Conservation (phyloP, 23 tunicate species). For the Ascidia mentula region DNA sequence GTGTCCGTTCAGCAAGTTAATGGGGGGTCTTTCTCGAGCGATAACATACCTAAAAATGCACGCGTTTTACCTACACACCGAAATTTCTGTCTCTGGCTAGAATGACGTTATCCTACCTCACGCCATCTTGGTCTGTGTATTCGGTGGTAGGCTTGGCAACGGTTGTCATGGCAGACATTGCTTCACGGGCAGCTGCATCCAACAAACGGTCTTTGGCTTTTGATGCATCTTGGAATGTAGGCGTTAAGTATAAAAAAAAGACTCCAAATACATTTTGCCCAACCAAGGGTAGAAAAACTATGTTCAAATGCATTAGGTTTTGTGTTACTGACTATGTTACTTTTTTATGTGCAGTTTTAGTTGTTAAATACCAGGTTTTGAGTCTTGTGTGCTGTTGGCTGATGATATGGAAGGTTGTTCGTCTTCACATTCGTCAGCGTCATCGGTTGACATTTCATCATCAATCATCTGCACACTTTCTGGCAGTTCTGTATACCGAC, state of each 20-base stretch:
- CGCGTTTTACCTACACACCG: too few relatives aligned
- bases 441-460: constrained; percentile 86
- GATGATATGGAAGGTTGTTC: constrained; percentile 23
- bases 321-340: too few relatives aligned
- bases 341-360: too few relatives aligned
- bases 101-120: constrained; percentile 61
- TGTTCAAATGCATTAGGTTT: too few relatives aligned
- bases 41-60: constrained; percentile 69
- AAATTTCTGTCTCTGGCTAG: too few relatives aligned
- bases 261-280: background rate
- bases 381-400: background rate
- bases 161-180: background rate
- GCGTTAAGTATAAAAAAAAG: background rate
- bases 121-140: constrained; percentile 52
- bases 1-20: constrained; percentile 49
- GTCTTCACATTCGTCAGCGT: constrained; percentile 89
- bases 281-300: background rate
- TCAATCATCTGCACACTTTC: constrained; percentile 42
- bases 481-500: constrained; percentile 50
- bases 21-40: constrained; percentile 52
- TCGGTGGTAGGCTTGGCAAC: constrained; percentile 24
- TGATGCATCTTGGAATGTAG: background rate
- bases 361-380: background rate
- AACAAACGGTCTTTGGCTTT: background rate
- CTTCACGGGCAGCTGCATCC: background rate